Percentiles rank a stretch among this genome's conserved stretches.
phyloP scores from a whole-genome alignment of 1,140 invertebrate species.

The Rhopalosiphum maidis region DNA sequence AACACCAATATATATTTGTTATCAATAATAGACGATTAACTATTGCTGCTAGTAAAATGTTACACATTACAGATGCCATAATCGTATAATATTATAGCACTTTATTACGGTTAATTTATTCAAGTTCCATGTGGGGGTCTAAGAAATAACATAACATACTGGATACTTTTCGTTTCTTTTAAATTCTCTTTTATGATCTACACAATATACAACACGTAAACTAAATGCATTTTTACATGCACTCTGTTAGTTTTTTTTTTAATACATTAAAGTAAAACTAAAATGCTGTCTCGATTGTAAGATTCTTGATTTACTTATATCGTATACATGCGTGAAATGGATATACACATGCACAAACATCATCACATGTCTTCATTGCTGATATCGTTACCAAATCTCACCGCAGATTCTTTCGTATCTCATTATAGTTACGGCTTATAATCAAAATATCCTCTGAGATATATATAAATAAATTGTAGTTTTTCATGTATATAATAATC shows the following conservation, averaged over 20 bases:
- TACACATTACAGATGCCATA: not conserved
- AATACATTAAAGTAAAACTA: not conserved
- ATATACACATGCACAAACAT: not conserved
- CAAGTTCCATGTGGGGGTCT: not conserved
- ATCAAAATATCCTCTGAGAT: not conserved
- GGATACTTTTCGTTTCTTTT: not conserved
- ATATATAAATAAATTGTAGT: not conserved
- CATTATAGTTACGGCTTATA: not conserved
- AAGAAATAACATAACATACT: not conserved
- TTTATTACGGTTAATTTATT: constrained; percentile 47
- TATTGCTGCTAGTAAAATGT: not conserved
- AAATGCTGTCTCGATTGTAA: not conserved
- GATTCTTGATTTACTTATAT: too few relatives aligned
- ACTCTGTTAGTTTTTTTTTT: not conserved
- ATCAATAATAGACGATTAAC: not conserved
- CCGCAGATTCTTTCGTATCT: not conserved
- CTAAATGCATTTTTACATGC: not conserved
- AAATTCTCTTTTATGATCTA: not conserved
- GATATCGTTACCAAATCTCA: not conserved
- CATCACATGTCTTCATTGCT: not conserved
- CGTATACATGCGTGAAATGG: not conserved
- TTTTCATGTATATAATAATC: not conserved
- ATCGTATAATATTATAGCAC: constrained; percentile 8
- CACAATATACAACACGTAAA: not conserved
- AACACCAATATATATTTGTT: not conserved